Evolutionary conservation across 2,888 invertebrate species (phyloP).

Genomic region (Mesodorylaimus sp.): DNA sequence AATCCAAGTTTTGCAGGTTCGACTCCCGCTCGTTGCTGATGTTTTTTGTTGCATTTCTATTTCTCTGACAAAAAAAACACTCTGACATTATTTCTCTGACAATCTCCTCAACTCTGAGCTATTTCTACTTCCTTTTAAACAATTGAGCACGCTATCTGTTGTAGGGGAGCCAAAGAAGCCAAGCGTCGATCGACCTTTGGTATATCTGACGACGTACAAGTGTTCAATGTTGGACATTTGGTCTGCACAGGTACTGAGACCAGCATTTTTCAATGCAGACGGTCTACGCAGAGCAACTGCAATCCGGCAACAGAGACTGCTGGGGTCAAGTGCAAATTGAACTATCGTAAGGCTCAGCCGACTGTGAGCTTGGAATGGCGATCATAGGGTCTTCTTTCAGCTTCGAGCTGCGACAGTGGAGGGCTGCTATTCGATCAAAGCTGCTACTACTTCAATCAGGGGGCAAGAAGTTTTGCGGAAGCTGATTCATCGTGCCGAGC

Average conservation of each 20-base stretch:
- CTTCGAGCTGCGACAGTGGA: constrained; percentile 32
- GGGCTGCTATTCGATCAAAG: constrained; percentile 38
- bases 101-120: no score
- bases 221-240: constrained; percentile 8
- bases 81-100: no score
- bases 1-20: no score
- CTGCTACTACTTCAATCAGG: constrained; percentile 38
- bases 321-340: constrained; percentile 25
- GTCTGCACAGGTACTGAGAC: constrained; percentile 7
- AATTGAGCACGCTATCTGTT: constrained; percentile 14
- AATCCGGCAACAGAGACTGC: constrained; percentile 34
- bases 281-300: constrained; percentile 4
- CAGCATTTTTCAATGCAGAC: constrained; percentile 3
- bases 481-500: constrained; percentile 3
- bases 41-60: no score
- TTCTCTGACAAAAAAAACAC: no score
- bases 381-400: constrained; percentile 13
- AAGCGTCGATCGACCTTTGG: constrained; percentile 1
- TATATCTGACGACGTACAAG: background rate
- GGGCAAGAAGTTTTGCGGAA: constrained; percentile 16
- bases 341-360: constrained; percentile 9
- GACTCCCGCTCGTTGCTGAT: no score
- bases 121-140: no score
- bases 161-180: constrained; percentile 37
- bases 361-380: no score